These are phyloP conservation scores for Emys orbicularis DNA, from an alignment of 2,797 vertebrate species.

Conservation along the genomic window DNA sequence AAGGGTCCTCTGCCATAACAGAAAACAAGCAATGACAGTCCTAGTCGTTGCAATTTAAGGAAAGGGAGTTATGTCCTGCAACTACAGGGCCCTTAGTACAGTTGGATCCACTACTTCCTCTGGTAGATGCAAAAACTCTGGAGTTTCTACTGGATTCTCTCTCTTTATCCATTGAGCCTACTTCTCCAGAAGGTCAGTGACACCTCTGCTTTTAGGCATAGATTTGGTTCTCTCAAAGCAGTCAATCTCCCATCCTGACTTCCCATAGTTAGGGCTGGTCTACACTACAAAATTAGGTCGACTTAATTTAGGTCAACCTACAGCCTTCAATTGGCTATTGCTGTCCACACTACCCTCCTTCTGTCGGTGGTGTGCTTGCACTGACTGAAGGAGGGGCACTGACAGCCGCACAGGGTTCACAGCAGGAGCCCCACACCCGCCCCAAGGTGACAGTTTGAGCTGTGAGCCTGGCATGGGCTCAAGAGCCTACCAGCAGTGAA, in stretches of 20 bases:
- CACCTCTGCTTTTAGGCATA: not conserved
- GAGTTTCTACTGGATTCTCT: not conserved
- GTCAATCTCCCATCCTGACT: not conserved
- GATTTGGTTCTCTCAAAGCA: constrained; percentile 4
- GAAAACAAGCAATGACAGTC: not conserved
- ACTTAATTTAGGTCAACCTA: not conserved
- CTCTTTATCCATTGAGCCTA: not conserved
- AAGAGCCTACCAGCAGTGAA: not conserved
- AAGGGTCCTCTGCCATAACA: not conserved
- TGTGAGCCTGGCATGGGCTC: not conserved
- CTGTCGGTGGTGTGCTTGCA: not conserved
- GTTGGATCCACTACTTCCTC: not conserved
- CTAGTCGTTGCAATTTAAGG: not conserved
- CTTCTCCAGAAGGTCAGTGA: not conserved
- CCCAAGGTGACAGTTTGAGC: not conserved
- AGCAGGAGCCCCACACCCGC: not conserved
- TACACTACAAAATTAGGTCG: not conserved
- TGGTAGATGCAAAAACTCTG: not conserved
- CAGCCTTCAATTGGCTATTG: not conserved
- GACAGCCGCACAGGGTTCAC: not conserved
- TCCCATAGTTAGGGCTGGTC: not conserved
- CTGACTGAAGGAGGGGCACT: not conserved
- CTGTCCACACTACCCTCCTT: not conserved
- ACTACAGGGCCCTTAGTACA: not conserved
- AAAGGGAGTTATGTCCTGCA: not conserved